Conservation (phyloP, 64 coral and sea anemone genomes). For the Exaiptasia diaphana region DNA sequence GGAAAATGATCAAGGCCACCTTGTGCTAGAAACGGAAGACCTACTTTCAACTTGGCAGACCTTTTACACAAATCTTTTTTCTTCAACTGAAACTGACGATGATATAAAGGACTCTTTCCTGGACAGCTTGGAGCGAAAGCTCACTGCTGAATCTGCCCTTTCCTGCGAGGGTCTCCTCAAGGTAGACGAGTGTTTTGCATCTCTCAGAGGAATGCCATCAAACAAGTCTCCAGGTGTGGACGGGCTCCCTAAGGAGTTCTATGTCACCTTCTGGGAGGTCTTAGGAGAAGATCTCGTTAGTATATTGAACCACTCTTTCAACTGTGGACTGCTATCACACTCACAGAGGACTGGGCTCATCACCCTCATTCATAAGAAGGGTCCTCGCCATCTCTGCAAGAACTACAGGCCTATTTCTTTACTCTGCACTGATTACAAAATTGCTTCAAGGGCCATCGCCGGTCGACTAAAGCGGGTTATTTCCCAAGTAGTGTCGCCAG, state of each 20-base stretch:
- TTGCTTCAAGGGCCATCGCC: not conserved
- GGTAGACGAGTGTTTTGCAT: not conserved
- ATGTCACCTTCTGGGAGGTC: not conserved
- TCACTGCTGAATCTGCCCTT: not conserved
- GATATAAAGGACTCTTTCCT: not conserved
- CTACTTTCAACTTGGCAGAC: not conserved
- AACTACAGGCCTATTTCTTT: not conserved
- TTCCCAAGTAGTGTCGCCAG: not conserved
- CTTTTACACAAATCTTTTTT: conserved; percentile 20
- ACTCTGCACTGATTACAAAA: not conserved
- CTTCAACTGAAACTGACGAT: not conserved
- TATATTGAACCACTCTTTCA: not conserved
- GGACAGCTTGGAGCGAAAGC: not conserved
- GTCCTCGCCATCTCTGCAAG: not conserved
- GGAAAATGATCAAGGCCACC: not conserved
- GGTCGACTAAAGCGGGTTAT: not conserved
- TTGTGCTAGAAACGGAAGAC: not conserved
- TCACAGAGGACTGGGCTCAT: not conserved
- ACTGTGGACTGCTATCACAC: not conserved
- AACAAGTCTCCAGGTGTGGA: conserved; percentile 9
- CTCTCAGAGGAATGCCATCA: not conserved
- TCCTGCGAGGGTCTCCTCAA: not conserved
- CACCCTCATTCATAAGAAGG: conserved; percentile 13
- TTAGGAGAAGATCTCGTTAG: not conserved
- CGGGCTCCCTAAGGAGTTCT: conserved; percentile 41